Percentiles rank a stretch among this genome's conserved stretches.
Evolutionary conservation across 2,888 invertebrate genomes (phyloP).

Genomic region (Agonopterix subpropinquella): DNA sequence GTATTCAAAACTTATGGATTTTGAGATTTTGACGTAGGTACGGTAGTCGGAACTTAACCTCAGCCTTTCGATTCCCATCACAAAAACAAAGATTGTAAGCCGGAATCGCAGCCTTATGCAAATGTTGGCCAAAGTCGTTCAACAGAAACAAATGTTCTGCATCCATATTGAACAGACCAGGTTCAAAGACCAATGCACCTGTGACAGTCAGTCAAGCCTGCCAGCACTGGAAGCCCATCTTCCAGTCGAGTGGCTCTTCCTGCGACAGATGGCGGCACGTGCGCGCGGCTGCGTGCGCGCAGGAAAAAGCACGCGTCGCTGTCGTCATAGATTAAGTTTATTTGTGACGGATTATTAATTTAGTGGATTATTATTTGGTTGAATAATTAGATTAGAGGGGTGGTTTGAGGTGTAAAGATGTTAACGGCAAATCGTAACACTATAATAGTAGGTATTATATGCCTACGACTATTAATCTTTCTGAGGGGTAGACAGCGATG

Average conservation of each 20-base stretch:
- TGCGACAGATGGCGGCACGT: constrained; percentile 68
- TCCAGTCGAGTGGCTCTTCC: constrained; percentile 65
- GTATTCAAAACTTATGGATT: no score
- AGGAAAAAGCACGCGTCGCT: constrained; percentile 23
- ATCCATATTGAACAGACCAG: no score
- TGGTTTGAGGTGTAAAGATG: neutral
- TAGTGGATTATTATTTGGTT: neutral
- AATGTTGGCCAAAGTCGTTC: no score
- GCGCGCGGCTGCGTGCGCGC: constrained; percentile 39
- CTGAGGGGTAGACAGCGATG: no score
- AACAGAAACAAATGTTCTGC: no score
- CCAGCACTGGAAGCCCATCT: constrained; percentile 56
- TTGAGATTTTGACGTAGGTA: no score
- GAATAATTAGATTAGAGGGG: neutral
- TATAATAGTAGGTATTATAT: no score
- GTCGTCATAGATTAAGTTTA: constrained; percentile 34
- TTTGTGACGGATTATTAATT: neutral
- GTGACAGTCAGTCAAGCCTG: constrained; percentile 15
- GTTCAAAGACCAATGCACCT: neutral
- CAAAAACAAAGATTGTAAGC: no score
- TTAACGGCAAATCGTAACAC: neutral
- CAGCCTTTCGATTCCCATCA: no score
- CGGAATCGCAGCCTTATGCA: no score
- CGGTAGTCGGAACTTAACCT: no score
- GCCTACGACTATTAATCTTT: no score